These are phyloP conservation scores for Trachelus stipa DNA, from an alignment of 2,888 invertebrate genomes.

Conservation along the genomic window DNA sequence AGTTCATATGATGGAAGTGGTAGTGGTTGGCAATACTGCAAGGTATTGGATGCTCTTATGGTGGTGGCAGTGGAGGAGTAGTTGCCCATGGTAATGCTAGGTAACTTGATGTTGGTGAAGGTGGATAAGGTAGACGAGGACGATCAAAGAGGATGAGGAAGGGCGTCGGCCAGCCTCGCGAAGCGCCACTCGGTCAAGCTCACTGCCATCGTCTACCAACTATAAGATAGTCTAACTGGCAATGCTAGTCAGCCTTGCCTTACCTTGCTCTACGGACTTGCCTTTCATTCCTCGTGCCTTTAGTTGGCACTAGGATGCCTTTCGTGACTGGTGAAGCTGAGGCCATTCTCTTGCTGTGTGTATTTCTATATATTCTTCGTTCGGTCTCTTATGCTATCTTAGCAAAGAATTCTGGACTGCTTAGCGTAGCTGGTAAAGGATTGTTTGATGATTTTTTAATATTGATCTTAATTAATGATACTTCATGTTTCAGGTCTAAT, in stretches of 20 bases:
- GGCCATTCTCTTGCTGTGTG: too few species aligned
- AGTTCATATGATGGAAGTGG: too few species aligned
- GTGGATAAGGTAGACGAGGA: conserved; percentile 13
- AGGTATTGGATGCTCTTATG: not conserved
- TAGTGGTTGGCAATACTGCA: not conserved
- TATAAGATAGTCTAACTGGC: conserved; percentile 17
- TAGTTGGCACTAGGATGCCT: too few species aligned
- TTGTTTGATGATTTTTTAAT: too few species aligned
- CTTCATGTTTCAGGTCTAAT: too few species aligned
- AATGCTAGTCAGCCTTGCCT: conserved; percentile 47
- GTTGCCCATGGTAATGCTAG: too few species aligned
- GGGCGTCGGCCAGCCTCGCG: conserved; percentile 64
- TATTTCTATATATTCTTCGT: too few species aligned
- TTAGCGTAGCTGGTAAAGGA: too few species aligned
- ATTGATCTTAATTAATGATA: too few species aligned
- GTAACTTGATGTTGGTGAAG: not conserved
- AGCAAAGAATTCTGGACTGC: too few species aligned
- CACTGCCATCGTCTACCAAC: conserved; percentile 55
- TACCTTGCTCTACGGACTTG: conserved; percentile 25
- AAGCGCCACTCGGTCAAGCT: conserved; percentile 64
- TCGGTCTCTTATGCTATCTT: too few species aligned
- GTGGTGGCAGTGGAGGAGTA: conserved; percentile 4
- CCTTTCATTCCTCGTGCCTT: not conserved
- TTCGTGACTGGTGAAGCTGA: too few species aligned
- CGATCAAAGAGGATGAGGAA: conserved; percentile 43